Conservation (phyloP, 2,888 invertebrate species). For the Aspidiotus rigidus region DNA sequence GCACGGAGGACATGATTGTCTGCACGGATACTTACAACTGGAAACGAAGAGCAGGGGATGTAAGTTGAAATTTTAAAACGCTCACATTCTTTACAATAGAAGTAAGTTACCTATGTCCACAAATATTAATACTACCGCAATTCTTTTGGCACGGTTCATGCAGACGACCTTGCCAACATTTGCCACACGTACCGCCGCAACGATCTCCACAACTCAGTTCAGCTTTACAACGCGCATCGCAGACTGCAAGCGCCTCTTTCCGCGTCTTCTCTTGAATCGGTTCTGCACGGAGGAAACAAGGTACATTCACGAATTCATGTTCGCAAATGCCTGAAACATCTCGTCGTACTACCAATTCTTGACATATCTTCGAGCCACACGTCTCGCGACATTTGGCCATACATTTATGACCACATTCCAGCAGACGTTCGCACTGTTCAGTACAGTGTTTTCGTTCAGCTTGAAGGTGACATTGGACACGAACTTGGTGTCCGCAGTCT, state of each 20-base stretch:
- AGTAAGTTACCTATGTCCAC: conserved; percentile 51
- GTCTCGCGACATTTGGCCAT: conserved; percentile 42
- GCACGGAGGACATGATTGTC: conserved; percentile 52
- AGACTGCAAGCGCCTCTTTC: conserved; percentile 38
- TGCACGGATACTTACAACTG: conserved; percentile 50
- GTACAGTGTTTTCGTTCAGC: conserved; percentile 43
- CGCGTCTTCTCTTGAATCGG: conserved; percentile 18
- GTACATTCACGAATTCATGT: conserved; percentile 41
- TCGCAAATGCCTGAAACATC: conserved; percentile 46
- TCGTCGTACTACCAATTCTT: conserved; percentile 39
- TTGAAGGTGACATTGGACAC: conserved; percentile 43
- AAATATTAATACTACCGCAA: conserved; percentile 52
- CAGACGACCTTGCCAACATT: conserved; percentile 52
- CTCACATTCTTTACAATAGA: background rate
- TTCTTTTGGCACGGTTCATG: conserved; percentile 50
- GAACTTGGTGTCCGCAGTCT: conserved; percentile 37
- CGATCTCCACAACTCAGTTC: conserved; percentile 47
- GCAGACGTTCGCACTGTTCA: conserved; percentile 45
- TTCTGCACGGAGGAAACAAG: conserved; percentile 28
- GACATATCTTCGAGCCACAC: conserved; percentile 44
- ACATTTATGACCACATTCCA: conserved; percentile 50
- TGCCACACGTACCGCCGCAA: conserved; percentile 50
- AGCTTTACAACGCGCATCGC: conserved; percentile 45
- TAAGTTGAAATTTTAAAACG: too few relatives aligned
- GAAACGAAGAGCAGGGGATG: conserved; percentile 12